phyloP scores from a whole-genome alignment of 2,113 vertebrate species.

The Lipophrys pholis region DNA sequence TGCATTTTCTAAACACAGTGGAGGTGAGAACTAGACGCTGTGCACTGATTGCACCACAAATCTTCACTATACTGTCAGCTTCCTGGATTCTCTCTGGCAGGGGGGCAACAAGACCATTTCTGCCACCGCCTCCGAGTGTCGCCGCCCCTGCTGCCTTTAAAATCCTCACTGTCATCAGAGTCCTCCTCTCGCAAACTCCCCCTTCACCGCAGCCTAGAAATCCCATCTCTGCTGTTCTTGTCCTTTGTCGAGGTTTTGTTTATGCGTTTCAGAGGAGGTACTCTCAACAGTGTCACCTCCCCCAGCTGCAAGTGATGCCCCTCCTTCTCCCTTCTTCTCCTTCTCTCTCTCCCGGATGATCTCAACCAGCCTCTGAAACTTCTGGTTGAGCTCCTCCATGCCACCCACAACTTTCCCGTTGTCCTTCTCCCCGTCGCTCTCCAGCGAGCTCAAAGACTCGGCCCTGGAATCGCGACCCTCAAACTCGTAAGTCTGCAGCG shows the following conservation, averaged over 20 bases:
- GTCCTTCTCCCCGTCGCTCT: slow-evolving; percentile 81
- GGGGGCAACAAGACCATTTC: slow-evolving; percentile 20
- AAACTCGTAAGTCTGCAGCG: slow-evolving; percentile 90
- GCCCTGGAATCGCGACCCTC: slow-evolving; percentile 88
- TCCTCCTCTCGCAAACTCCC: slow-evolving; percentile 12
- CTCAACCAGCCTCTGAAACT: slow-evolving; percentile 88
- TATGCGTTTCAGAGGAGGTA: slow-evolving; percentile 18
- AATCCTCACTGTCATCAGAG: slow-evolving; percentile 38
- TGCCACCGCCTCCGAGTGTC: slow-evolving; percentile 36
- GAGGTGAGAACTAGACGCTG: slow-evolving; percentile 58
- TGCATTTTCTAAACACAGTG: slow-evolving; percentile 54
- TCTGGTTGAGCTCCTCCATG: slow-evolving; percentile 87
- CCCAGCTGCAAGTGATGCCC: neutral
- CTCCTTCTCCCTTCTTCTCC: slow-evolving; percentile 50
- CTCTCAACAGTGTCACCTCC: slow-evolving; percentile 9
- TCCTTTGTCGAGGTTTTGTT: slow-evolving; percentile 45
- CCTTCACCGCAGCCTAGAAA: slow-evolving; percentile 58
- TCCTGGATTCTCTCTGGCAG: slow-evolving; percentile 26
- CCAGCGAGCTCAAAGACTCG: slow-evolving; percentile 89
- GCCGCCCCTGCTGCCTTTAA: slow-evolving; percentile 44
- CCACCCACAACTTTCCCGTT: slow-evolving; percentile 45
- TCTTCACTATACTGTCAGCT: slow-evolving; percentile 30
- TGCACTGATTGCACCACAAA: slow-evolving; percentile 43
- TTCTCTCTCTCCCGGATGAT: slow-evolving; percentile 84
- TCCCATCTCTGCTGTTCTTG: slow-evolving; percentile 65